Evolutionary conservation across 2,797 vertebrate species (phyloP).

Genomic region (Babyrousa celebensis): DNA sequence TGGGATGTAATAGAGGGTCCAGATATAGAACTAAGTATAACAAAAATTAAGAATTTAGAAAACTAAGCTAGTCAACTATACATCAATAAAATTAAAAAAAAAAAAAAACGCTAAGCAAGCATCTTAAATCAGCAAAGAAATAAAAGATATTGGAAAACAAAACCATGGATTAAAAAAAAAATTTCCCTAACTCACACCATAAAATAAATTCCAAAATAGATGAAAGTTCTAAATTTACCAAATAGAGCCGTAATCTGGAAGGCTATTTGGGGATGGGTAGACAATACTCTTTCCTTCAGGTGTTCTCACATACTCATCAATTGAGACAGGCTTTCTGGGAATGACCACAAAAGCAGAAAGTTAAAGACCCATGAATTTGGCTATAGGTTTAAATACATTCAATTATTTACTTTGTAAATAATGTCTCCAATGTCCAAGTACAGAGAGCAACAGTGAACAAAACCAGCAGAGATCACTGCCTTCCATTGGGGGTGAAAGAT

Average conservation of each 20-base stretch:
- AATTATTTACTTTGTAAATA: neutral
- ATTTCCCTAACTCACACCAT: neutral
- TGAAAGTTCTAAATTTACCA: neutral
- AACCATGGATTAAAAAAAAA: neutral
- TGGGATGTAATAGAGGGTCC: neutral
- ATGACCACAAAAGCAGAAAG: neutral
- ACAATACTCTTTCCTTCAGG: neutral
- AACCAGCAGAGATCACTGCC: neutral
- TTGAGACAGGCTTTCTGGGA: neutral
- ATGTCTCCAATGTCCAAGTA: neutral
- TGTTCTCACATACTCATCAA: neutral
- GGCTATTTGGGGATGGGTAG: neutral
- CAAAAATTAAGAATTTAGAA: neutral
- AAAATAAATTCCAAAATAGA: conserved; percentile 47
- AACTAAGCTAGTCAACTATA: no score
- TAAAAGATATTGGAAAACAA: neutral
- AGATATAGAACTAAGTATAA: neutral
- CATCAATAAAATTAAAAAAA: neutral
- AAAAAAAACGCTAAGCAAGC: conserved; percentile 17
- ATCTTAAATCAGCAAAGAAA: conserved; percentile 34
- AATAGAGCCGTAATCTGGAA: neutral
- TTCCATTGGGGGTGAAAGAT: neutral
- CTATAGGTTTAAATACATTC: neutral
- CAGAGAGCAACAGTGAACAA: neutral
- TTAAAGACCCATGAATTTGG: neutral